Evolutionary conservation across 2,888 invertebrate genomes (phyloP).

Genomic region (Sabellastarte sp.): DNA sequence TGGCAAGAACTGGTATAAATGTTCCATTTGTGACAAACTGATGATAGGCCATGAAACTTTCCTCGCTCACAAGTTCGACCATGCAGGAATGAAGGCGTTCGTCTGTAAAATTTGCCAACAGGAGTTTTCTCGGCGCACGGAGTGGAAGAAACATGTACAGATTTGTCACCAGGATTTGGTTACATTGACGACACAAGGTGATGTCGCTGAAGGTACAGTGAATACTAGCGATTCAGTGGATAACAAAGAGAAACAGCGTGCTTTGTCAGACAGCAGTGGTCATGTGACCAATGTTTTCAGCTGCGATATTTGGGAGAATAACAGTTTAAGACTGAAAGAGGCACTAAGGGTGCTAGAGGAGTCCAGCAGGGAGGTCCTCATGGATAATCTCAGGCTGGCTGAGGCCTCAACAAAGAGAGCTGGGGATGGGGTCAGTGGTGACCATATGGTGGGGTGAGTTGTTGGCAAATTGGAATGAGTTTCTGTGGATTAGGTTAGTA

Average conservation of each 20-base stretch:
- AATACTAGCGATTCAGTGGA: neutral
- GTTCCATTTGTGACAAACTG: neutral
- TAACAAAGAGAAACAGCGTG: neutral
- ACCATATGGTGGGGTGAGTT: no score
- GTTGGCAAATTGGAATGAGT: no score
- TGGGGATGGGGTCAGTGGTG: no score
- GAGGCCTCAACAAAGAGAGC: no score
- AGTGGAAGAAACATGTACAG: neutral
- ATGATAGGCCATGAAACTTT: neutral
- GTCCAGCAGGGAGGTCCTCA: neutral
- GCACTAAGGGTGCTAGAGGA: neutral
- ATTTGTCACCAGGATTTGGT: neutral
- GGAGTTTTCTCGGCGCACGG: neutral
- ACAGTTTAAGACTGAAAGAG: neutral
- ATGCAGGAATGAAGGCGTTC: neutral
- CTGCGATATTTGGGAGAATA: neutral
- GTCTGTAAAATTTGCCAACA: neutral
- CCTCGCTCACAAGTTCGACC: neutral
- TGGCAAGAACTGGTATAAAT: neutral
- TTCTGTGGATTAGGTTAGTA: no score
- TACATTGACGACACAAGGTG: neutral
- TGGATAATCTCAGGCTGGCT: neutral
- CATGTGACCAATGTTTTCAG: no score
- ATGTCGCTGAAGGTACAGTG: neutral
- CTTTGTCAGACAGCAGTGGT: neutral